Base-by-base conservation (phyloP, 1,140 invertebrate genomes). In the Pararge aegeria region DNA sequence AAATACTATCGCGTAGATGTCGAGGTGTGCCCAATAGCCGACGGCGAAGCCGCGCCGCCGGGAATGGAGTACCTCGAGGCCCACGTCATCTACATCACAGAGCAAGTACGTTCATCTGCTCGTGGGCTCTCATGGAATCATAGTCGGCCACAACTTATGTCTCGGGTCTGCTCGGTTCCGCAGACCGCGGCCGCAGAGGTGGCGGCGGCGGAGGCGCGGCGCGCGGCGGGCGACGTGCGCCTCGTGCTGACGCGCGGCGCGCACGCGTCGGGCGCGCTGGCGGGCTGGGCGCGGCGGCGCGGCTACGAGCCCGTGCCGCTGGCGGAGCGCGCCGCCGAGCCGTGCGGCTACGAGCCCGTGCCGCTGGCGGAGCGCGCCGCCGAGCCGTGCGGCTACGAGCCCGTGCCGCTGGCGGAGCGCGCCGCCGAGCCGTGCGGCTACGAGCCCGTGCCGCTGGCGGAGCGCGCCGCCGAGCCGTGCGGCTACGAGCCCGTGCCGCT, bases 1-100 rank as follows among this genome's bases (percentile, higher is more conserved):
- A 50, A 21, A 15, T 24, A 10, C 13, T 27, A 30, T 27, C 16
- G 29, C 15, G 38, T 46, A 73, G 74, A 73, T 10, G 58, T 51
- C 20, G 53, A 56, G n/a, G 49, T 80, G 58, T 71, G 73, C 15
- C 62, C 61, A 21, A 76, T 63, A 12, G 78, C 64, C 73, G 69
- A 7, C 67, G 64, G 46, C 71, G 73, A 27, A 74, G 64, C 34
- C 70, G 55, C 12, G 64, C 56, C 59, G 74, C 72, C 72, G 74
- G 76, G 73, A 64, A 64, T 42, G 38, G 40, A n/a, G 61, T 55
- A n/a, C 10, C 34, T 55, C 61, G 24, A 55, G 56, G 72, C 69
- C 49, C n/a, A 50, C n/a, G 20, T 42, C 24, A 37, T 61, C 70
- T 10, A 13, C 42, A 24, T 49, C 40, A 70, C 70, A n/a, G 64